A percentile compares a stretch with the other conserved stretches of the same genome.
Evolutionary conservation across 2,797 vertebrate genomes (phyloP).

Genomic region (Graptemys geographica): DNA sequence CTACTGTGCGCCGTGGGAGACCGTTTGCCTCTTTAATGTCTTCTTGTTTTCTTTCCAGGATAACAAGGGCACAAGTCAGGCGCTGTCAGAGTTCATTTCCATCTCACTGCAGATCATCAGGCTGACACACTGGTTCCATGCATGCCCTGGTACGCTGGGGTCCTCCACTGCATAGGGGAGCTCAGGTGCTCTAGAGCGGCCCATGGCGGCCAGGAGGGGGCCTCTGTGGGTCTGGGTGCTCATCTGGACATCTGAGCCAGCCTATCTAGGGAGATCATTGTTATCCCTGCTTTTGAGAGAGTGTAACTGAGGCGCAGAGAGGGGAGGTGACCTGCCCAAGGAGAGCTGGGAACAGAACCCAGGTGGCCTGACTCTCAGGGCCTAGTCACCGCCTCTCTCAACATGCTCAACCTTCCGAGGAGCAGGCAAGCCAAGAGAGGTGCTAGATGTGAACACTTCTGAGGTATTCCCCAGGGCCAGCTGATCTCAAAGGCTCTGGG

Average conservation of each 20-base stretch:
- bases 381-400: background rate
- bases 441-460: background rate
- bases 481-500: background rate
- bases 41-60: background rate
- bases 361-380: background rate
- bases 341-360: background rate
- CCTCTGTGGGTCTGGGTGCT: background rate
- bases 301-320: background rate
- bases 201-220: background rate
- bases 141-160: background rate
- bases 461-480: background rate
- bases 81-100: background rate
- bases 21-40: background rate
- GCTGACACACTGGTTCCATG: background rate
- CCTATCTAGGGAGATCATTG: background rate
- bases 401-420: background rate
- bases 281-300: background rate
- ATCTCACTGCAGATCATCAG: background rate
- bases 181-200: background rate
- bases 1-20: background rate
- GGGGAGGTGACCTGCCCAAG: background rate
- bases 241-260: background rate
- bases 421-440: background rate
- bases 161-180: background rate
- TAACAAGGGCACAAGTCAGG: slow-evolving; percentile 6